Evolutionary conservation across 1,140 invertebrate species (phyloP), one percentile per base, ranked within the genome.

Genomic region (Drosophila sulfurigaster): DNA sequence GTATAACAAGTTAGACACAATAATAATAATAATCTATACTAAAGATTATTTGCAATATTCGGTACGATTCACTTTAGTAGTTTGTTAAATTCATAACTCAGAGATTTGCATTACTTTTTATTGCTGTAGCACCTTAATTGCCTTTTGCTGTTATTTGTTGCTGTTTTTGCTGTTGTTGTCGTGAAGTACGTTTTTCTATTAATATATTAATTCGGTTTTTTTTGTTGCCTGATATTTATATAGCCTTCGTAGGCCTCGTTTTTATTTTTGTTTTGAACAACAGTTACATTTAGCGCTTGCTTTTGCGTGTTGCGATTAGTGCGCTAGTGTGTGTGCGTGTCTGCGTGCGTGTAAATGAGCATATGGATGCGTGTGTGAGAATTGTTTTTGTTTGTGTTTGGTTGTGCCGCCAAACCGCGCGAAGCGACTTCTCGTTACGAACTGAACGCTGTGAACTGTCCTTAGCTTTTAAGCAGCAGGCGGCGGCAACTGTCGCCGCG

Each of bases 401-500:
- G 30, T 58, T 48, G 16, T 46, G 65, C 58, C 74, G 82, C 70
- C 78, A 78, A 83, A 75, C 76, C 85, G 66, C 78, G 81, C 85
- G 81, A 73, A 62, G 81, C 83, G 74, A 80, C 77, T 72, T 78
- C 80, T 83, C 83, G 78, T 64, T 68, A 70, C 83, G 70, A 83
- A 88, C 81, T 88, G 78, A 88, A 66, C 78, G 85, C 68, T 81
- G 64, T 64, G 78, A 65, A 66, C 81, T 88, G 83, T 88, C 83
- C 85, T 89, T 88, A 89, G 85, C 85, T 88, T 88, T 88, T 76
- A 89, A 89, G 78, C 85, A 75, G 54, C 41, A 67, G 35, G 46
- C 56, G 45, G 30, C 56, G 46, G 64, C 28, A 25, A 28, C 15
- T 16, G 32, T 30, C 32, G 56, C 25, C 13, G 35, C 32, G 5